Evolutionary conservation across 2,797 vertebrate genomes (phyloP), one percentile per base, ranked within the genome.

Genomic region (Diplodus sargus): DNA sequence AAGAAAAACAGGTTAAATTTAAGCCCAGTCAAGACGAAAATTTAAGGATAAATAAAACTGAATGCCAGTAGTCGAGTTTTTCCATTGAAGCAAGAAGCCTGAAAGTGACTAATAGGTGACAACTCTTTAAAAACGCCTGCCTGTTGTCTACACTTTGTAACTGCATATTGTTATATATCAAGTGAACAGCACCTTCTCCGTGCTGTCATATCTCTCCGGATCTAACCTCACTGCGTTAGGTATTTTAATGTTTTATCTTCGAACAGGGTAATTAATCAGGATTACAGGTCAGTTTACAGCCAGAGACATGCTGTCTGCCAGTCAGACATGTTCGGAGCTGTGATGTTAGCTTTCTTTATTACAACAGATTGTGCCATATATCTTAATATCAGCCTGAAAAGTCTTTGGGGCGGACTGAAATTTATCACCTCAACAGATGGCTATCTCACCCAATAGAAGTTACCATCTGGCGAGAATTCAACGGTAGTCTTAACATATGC

Each of bases 241-340:
- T 14, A 5, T 72, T 17, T 67, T 20, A 17, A 20, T 28, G 17
- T 25, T 17, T 61, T 49, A 51, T 76, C 63, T 68, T 28, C 23
- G 1, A 25, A 74, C 47, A 45, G 23, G 72, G 76, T 58, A 48
- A 67, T 85, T 75, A 54, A 85, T 86, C 78, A 81, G 17, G 65
- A 49, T 74, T 57, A 58, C 39, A 71, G 66, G 25, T 85, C 71
- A 16, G 12, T 79, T 87, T 82, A 74, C 70, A 90, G 69, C 74
- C 70, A 64, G 83, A 89, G 75, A 87, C 81, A 45, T 10, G 0
- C 17, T 82, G 87, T 84, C 86, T 80, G 73, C 63, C 58, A 60
- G 52, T 16, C 16, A 56, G 63, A 57, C 2, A 2, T 9, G 30
- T 48, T 78, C 48, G 67, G 61, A 84, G 70, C 61, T 34, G 52